Conservation (phyloP, 2,888 invertebrate genomes). For the Agrilus cyanescens region DNA sequence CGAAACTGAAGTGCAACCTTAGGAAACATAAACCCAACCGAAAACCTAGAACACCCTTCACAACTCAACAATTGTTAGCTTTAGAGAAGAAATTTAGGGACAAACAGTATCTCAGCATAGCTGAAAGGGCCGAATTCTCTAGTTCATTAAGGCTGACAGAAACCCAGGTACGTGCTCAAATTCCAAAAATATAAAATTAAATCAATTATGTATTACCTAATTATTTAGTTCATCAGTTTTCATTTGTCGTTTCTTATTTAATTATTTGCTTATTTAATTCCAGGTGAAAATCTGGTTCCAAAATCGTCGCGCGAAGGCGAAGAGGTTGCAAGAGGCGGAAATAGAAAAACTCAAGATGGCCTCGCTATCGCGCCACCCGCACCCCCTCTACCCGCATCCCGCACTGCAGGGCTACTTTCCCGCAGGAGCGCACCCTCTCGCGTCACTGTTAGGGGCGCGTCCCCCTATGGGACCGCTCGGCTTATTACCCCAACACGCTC, state of each 20-base stretch:
- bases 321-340: constrained; percentile 91
- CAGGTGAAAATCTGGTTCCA: constrained; percentile 69
- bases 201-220: no score
- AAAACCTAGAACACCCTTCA: constrained; percentile 90
- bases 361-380: constrained; percentile 49
- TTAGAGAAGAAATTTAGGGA: constrained; percentile 88
- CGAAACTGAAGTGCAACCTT: constrained; percentile 76
- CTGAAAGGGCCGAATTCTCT: constrained; percentile 89
- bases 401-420: constrained; percentile 53
- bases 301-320: constrained; percentile 85
- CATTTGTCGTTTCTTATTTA: no score
- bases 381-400: constrained; percentile 45
- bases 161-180: constrained; percentile 65
- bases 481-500: constrained; percentile 31
- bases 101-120: constrained; percentile 90
- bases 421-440: constrained; percentile 45
- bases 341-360: constrained; percentile 86
- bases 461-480: constrained; percentile 34
- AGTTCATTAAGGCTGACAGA: constrained; percentile 82
- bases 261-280: constrained; percentile 52
- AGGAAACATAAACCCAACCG: constrained; percentile 92
- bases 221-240: no score
- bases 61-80: constrained; percentile 81
- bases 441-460: constrained; percentile 37
- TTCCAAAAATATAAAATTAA: no score